phyloP scores from a whole-genome alignment of 2,888 invertebrate genomes.

The Vesta saturnalis region DNA sequence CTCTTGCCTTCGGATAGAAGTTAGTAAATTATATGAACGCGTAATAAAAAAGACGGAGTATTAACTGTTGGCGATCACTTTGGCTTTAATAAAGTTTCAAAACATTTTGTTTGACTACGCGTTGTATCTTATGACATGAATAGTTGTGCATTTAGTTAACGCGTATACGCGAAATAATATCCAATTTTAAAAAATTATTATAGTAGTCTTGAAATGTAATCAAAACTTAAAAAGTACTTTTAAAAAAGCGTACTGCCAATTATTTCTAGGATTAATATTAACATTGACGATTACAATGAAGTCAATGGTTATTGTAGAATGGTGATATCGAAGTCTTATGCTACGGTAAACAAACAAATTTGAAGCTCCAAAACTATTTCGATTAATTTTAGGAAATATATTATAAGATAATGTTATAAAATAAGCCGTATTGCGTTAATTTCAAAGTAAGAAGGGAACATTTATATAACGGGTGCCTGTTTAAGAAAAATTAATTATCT shows the following conservation, averaged over 20 bases:
- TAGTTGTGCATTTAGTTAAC: constrained; percentile 28
- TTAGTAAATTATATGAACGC: constrained; percentile 30
- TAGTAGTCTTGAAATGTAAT: constrained; percentile 38
- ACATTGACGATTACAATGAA: constrained; percentile 29
- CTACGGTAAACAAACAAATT: constrained; percentile 51
- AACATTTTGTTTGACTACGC: constrained; percentile 4
- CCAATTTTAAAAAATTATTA: constrained; percentile 33
- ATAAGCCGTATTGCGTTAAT: constrained; percentile 44
- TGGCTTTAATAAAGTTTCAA: background rate
- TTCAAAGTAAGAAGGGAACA: background rate
- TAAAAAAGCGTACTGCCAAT: constrained; percentile 60
- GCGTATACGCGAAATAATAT: constrained; percentile 27
- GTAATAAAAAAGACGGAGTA: constrained; percentile 18
- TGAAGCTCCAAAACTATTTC: constrained; percentile 41
- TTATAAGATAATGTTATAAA: constrained; percentile 44
- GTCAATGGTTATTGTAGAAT: constrained; percentile 55
- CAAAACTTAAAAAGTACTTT: constrained; percentile 36
- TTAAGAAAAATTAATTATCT: background rate
- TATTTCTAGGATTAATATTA: constrained; percentile 49
- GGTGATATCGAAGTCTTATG: constrained; percentile 65
- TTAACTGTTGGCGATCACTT: background rate
- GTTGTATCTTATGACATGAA: constrained; percentile 33
- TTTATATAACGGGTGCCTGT: constrained; percentile 3
- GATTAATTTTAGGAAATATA: constrained; percentile 45
- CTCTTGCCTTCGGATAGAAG: constrained; percentile 53